A percentile compares a stretch with the other conserved stretches of the same genome.
Evolutionary conservation across 2,113 vertebrate genomes (phyloP).

Genomic region (Gasterosteus aculeatus): DNA sequence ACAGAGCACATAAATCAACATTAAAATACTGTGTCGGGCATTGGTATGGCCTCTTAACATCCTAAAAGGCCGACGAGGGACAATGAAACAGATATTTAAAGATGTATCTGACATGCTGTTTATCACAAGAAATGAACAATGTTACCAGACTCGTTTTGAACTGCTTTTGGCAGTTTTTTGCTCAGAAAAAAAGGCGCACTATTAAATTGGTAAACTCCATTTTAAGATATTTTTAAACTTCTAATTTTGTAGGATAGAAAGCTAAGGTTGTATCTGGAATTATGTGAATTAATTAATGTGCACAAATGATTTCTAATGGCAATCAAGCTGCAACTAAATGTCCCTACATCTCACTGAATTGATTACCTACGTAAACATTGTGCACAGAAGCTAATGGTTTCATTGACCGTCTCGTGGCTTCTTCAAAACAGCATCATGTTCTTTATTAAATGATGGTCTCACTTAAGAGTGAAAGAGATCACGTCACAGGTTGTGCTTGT

Average conservation of each 20-base stretch:
- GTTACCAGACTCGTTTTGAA: background rate
- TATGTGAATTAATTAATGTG: background rate
- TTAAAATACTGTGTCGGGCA: constrained; percentile 4
- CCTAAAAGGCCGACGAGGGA: background rate
- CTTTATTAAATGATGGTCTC: too few relatives aligned
- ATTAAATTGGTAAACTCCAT: background rate
- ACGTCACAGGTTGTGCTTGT: background rate
- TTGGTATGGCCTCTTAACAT: background rate
- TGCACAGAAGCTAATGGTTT: too few relatives aligned
- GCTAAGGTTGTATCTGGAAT: background rate
- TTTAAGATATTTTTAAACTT: background rate
- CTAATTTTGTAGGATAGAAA: background rate
- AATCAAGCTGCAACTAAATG: too few relatives aligned
- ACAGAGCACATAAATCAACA: constrained; percentile 26
- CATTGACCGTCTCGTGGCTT: background rate
- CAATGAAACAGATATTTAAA: background rate
- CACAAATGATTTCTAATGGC: background rate
- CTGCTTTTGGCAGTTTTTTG: background rate
- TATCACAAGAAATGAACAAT: background rate
- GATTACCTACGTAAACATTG: too few relatives aligned
- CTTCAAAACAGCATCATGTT: background rate
- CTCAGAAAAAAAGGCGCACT: background rate
- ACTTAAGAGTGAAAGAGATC: background rate
- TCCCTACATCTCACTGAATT: too few relatives aligned
- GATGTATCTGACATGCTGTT: background rate